These are phyloP conservation scores for Plagodis pulveraria DNA, from an alignment of 2,888 invertebrate species.

Conservation along the genomic window DNA sequence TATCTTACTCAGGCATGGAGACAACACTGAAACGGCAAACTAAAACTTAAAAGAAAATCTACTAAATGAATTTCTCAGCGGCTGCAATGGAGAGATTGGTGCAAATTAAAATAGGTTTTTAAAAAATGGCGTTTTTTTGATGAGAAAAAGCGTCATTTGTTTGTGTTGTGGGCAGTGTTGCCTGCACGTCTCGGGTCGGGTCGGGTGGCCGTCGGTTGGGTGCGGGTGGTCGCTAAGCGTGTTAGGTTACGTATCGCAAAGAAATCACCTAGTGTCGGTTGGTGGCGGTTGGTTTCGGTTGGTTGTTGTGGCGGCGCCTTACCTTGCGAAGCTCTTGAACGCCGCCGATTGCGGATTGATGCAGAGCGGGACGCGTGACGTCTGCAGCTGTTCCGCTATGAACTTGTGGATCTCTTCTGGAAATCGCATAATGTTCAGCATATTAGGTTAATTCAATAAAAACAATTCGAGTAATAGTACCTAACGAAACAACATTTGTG, in stretches of 20 bases:
- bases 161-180: slow-evolving; percentile 31
- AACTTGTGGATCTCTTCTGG: slow-evolving; percentile 99
- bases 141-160: slow-evolving; percentile 2
- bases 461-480: no score
- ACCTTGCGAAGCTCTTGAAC: slow-evolving; percentile 99
- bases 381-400: slow-evolving; percentile 98
- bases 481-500: no score
- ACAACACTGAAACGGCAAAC: slow-evolving; percentile 59
- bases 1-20: slow-evolving; percentile 63
- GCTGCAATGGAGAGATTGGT: slow-evolving; percentile 14
- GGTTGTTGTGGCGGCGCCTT: slow-evolving; percentile 84
- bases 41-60: slow-evolving; percentile 4
- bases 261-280: slow-evolving; percentile 84
- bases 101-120: slow-evolving; percentile 4
- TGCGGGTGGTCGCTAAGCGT: slow-evolving; percentile 77
- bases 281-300: slow-evolving; percentile 74
- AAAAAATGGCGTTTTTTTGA: slow-evolving; percentile 2
- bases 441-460: no score
- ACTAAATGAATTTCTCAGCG: slow-evolving; percentile 24
- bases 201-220: slow-evolving; percentile 63
- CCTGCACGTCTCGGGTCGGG: slow-evolving; percentile 36
- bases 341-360: slow-evolving; percentile 99
- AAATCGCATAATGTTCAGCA: not conserved
- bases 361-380: slow-evolving; percentile 98
- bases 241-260: slow-evolving; percentile 80